These are phyloP conservation scores for pig (Sus scrofa) DNA, from an alignment of 2,113 vertebrate species.

Conservation along the genomic window DNA sequence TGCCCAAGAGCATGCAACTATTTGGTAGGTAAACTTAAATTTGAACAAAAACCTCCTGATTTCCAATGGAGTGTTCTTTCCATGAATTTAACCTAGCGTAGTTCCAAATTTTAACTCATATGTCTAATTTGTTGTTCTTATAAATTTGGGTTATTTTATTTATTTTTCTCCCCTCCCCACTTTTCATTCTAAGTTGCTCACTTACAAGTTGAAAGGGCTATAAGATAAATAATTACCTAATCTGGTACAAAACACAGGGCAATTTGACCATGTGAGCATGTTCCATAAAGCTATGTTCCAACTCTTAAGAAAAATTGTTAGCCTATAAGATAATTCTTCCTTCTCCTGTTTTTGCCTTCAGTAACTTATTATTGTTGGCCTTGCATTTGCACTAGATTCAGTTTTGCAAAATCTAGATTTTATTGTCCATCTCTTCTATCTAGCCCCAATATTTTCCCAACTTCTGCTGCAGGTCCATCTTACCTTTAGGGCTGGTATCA, in stretches of 20 bases:
- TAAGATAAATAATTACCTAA: not conserved
- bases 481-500: fast-evolving
- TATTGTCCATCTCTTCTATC: not conserved
- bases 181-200: not conserved
- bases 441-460: not conserved
- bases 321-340: not conserved
- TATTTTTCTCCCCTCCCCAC: not conserved
- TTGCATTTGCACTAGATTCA: not conserved
- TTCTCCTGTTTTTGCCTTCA: not conserved
- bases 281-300: not conserved
- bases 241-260: not conserved
- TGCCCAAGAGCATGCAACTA: not conserved
- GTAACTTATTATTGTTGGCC: not conserved
- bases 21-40: not conserved
- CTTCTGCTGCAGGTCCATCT: not conserved
- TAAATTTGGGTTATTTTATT: not conserved
- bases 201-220: not conserved
- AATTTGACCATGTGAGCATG: not conserved
- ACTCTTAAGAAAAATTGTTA: not conserved
- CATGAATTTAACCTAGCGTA: not conserved
- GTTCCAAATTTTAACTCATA: not conserved
- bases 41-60: not conserved
- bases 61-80: not conserved
- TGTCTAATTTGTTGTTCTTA: not conserved
- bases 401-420: not conserved